Conservation (phyloP, 2,888 invertebrate species). For the Agrochola litura region DNA sequence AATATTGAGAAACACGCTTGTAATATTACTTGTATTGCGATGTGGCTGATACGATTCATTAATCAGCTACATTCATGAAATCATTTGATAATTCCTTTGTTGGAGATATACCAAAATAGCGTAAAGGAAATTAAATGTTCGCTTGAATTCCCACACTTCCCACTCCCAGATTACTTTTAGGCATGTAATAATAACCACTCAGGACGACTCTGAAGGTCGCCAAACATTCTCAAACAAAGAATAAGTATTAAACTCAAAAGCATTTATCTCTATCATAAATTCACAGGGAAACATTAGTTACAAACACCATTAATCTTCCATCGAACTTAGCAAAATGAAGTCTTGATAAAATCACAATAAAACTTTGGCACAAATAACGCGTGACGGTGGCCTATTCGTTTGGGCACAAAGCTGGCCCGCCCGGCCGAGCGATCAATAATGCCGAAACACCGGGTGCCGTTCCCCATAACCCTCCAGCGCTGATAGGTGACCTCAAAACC, state of each 20-base stretch:
- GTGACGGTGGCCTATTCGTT: conserved; percentile 64
- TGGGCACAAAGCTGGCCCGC: conserved; percentile 57
- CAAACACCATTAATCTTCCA: conserved; percentile 60
- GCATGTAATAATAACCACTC: conserved; percentile 5
- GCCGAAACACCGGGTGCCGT: conserved; percentile 63
- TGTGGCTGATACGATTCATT: conserved; percentile 49
- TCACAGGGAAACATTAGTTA: conserved; percentile 37
- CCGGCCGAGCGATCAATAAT: conserved; percentile 65
- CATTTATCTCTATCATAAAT: conserved; percentile 37
- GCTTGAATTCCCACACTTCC: conserved; percentile 16
- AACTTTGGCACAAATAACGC: conserved; percentile 61
- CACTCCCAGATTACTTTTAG: conserved; percentile 24
- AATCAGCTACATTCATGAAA: conserved; percentile 34
- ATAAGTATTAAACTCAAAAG: conserved; percentile 34
- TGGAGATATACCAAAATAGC: conserved; percentile 30
- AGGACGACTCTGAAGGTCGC: conserved; percentile 18
- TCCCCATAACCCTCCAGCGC: conserved; percentile 63
- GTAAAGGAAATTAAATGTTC: conserved; percentile 24
- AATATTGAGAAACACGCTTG: conserved; percentile 53
- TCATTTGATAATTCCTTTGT: conserved; percentile 37
- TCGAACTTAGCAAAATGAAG: conserved; percentile 60
- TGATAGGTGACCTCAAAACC: conserved; percentile 59
- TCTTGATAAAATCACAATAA: conserved; percentile 66
- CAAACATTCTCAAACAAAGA: conserved; percentile 25
- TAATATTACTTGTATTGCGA: conserved; percentile 40